Conservation (phyloP, 2,113 vertebrate species). For the Ciconia stormi region DNA sequence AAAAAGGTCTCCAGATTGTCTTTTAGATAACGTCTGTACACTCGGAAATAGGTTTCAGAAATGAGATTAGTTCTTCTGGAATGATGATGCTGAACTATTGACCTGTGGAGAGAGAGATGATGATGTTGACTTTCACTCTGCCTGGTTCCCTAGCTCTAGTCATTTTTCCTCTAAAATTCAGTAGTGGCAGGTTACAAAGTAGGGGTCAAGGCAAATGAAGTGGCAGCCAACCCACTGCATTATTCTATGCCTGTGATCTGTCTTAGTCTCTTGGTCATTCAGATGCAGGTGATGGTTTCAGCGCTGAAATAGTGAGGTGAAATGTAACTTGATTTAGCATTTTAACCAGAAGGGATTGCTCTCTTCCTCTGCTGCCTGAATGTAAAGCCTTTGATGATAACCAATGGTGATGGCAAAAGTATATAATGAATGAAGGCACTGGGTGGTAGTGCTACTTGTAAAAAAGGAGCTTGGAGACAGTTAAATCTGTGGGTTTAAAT, state of each 20-base stretch:
- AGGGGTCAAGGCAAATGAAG: background rate
- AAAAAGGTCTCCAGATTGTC: background rate
- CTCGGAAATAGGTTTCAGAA: slow-evolving; percentile 37
- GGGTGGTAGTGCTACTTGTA: background rate
- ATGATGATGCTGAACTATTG: slow-evolving; percentile 57
- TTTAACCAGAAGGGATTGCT: slow-evolving; percentile 46
- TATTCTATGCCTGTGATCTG: slow-evolving; percentile 27
- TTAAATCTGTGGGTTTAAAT: slow-evolving; percentile 33
- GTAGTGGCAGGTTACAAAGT: slow-evolving; percentile 22
- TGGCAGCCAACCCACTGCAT: background rate
- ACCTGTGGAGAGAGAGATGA: background rate
- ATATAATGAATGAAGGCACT: slow-evolving; percentile 37
- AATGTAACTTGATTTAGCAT: slow-evolving; percentile 40
- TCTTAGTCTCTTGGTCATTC: background rate
- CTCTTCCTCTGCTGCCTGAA: background rate
- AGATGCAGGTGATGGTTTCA: background rate
- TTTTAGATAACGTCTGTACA: slow-evolving; percentile 13
- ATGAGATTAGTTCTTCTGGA: background rate
- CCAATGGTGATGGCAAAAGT: slow-evolving; percentile 3
- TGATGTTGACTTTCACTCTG: slow-evolving; percentile 29
- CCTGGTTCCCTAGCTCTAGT: background rate
- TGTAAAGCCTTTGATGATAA: slow-evolving; percentile 37
- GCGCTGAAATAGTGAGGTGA: slow-evolving; percentile 1
- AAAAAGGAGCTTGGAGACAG: background rate
- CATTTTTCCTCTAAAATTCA: slow-evolving; percentile 35